A percentile compares a stretch with the other conserved stretches of the same genome.
phyloP scores from a whole-genome alignment of 2,797 vertebrate species.

The Remorina albescens region DNA sequence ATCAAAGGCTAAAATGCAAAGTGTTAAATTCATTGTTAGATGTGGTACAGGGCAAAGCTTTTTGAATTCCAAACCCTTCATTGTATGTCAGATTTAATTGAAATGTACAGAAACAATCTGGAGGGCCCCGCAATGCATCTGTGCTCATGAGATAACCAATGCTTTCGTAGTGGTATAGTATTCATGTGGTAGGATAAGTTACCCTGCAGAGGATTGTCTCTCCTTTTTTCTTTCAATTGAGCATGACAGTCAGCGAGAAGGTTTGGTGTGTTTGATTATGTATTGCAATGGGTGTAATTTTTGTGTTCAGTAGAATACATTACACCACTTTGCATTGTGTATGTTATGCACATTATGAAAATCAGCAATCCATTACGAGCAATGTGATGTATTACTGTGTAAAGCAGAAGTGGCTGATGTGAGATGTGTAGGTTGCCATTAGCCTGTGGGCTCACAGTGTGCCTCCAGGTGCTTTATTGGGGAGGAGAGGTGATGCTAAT shows the following conservation, averaged over 20 bases:
- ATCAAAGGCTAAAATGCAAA: slow-evolving; percentile 62
- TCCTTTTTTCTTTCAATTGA: slow-evolving; percentile 22
- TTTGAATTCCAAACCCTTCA: slow-evolving; percentile 69
- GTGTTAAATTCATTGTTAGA: slow-evolving; percentile 36
- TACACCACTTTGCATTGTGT: slow-evolving; percentile 75
- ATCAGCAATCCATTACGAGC: slow-evolving; percentile 71
- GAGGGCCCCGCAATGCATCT: slow-evolving; percentile 69
- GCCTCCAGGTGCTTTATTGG: slow-evolving; percentile 73
- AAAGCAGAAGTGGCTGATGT: slow-evolving; percentile 69
- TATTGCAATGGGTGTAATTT: slow-evolving; percentile 70
- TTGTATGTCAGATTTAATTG: slow-evolving; percentile 69
- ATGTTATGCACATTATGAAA: slow-evolving; percentile 75
- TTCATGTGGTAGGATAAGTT: slow-evolving; percentile 67
- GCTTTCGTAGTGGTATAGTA: slow-evolving; percentile 59
- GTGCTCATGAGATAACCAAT: slow-evolving; percentile 73
- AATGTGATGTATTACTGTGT: slow-evolving; percentile 57
- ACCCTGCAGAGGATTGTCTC: slow-evolving; percentile 62
- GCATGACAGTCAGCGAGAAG: slow-evolving; percentile 64
- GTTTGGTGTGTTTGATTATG: slow-evolving; percentile 75
- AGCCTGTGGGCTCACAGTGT: slow-evolving; percentile 52
- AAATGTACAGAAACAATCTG: slow-evolving; percentile 73
- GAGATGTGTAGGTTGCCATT: slow-evolving; percentile 69
- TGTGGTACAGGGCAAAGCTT: slow-evolving; percentile 48
- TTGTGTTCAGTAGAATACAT: slow-evolving; percentile 72
- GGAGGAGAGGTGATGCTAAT: slow-evolving; percentile 76